Evolutionary conservation across 2,797 vertebrate genomes (phyloP), one percentile per base, ranked within the genome.

Genomic region (Rhadinocentrus ornatus): DNA sequence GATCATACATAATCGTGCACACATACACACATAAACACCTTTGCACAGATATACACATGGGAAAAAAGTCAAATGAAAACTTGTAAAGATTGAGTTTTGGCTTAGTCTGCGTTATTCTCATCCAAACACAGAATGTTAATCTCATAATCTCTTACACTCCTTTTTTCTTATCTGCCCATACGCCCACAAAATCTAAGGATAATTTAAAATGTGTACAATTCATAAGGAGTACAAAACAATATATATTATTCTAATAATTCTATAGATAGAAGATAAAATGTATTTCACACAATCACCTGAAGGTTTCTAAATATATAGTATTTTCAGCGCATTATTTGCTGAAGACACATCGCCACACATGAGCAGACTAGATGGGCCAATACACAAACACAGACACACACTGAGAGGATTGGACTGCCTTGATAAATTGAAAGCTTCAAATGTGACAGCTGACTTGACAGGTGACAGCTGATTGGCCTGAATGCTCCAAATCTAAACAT

Each of bases 331-430:
- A 57, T 20, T 41, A 54, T 87, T 90, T 84, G 87, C 90, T 86
- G 63, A 91, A 88, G 86, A 87, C 84, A 78, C 87, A 92, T 90
- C 80, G 75, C 69, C 82, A 83, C 77, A 81, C 77, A 88, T 87
- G 88, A 86, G 81, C 80, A 73, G 87, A 82, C 77, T 83, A 84
- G 74, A 90, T 58, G 71, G 46, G 37, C 8, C 24, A 57, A 59
- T 24, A 71, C 58, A 71, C 44, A 69, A 6, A 64, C 22, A 69
- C 20, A 75, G 16, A 56, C 63, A 69, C 55, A 65, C 9, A 61
- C 6, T 55, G 22, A 66, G 18, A 27, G 35, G 39, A 84, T 72
- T 41, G 2, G 11, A 70, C 46, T 61, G 27, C 76, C 66, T 59
- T 78, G 83, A 71, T 73, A 48, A 75, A 78, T 27, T 53, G 56